Base-by-base conservation (phyloP, 2,113 vertebrate genomes). In the Psilopogon haemacephalus region DNA sequence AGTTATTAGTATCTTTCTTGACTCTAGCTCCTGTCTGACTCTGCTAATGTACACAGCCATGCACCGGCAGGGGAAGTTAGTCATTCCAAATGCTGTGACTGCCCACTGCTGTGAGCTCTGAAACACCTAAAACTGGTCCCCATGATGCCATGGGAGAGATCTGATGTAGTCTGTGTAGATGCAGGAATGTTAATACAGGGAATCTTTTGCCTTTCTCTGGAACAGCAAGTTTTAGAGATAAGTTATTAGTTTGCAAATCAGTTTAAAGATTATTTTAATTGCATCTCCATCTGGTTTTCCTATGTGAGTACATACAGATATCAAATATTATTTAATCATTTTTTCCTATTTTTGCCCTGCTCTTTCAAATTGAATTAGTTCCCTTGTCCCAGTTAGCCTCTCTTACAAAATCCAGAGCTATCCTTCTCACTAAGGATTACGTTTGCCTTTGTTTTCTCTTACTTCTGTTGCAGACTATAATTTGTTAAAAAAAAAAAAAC, bases 151-250 rank as follows among this genome's bases (percentile, higher is more conserved):
- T 2, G 15, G 64, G 19, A 21, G 21, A 77, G 20, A 48, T 14
- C 8, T 0, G 0, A 8, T 13, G 32, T 8, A 26, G 30, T 19
- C 44, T 62, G 38, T 73, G 55, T 18, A 77, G 44, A 65, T 0
- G 2, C 5, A 52, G 26, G 12, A 78, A 62, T 28, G 32, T 60
- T 48, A 75, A 32, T 6, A 27, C 1, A 0, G 33, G 26, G 40
- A 68, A 24, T 6, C 17, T 62, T 74, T 50, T 52, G n/a, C 15
- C 15, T 30, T 65, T 62, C 35, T 67, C 75, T 55, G 46, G 30
- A 78, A 40, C 2, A 78, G 5, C 3, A 81, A 37, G 18, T 37
- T 81, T 72, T 58, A 81, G 46, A 78, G 7, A 5, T 38, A 85
- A 50, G 20, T 40, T 56, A 54, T 4, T 63, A 20, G 17, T 68